Base-by-base conservation (phyloP, 2,797 vertebrate species). In the Masticophis lateralis region DNA sequence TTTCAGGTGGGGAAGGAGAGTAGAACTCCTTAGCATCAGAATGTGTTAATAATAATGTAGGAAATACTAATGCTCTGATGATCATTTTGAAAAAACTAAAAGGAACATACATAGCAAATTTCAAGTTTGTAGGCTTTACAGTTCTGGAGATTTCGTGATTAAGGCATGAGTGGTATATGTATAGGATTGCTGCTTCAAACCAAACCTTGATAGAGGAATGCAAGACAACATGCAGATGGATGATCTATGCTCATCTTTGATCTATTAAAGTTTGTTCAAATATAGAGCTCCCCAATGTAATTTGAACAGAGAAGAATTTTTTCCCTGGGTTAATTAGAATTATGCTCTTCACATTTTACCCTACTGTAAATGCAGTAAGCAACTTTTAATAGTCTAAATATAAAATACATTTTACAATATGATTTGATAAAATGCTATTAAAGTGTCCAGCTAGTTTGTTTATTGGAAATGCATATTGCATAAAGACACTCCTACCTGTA, bases 401-500 rank as follows among this genome's bases (percentile, higher is more conserved):
- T 83, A 83, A 47, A 47, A 83, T 83, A 25, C 37, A 47, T 83
- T 83, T 4, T 83, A 83, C 10, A 47, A 83, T 83, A 25, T 47
- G 32, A 79, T 47, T 83, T 83, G 74, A 83, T 83, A 83, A 83
- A 83, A 83, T 83, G 74, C 37, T 47, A 83, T 83, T 25, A 47
- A 83, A 25, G 47, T 83, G 20, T 83, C 10, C 37, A 47, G 20
- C 74, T 83, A 12, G 10, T 83, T 83, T 83, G 9, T 47, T 83
- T 11, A 25, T 25, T 47, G 43, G 37, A 83, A 83, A 83, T 66
- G 60, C 22, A 37, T 56, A 16, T 87, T 89, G 10, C 55, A 51
- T 22, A 14, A 60, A n/a, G 37, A 43, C 63, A 18, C 6, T n/a
- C 66, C 91, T 83, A 98, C 99, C 98, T 99, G 98, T 99, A 99